Base-by-base conservation (phyloP, 2,888 invertebrate genomes). In the Mimas tiliae region DNA sequence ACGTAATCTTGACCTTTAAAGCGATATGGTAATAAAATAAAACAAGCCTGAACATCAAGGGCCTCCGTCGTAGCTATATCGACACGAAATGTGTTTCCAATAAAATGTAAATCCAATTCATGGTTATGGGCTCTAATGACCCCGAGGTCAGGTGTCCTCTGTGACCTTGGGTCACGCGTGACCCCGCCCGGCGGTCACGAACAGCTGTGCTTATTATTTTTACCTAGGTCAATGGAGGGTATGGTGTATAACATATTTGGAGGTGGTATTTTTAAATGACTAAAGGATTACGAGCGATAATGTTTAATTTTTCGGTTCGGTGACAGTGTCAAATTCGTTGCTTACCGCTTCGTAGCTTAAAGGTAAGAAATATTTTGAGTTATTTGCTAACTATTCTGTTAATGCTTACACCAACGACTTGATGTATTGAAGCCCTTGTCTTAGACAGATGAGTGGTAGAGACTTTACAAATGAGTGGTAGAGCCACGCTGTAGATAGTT, bases 201-300 rank as follows among this genome's bases (percentile, higher is more conserved):
- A 65, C 66, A 69, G 67, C 65, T 70, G 55, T 67, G 69, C 71
- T 72, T 72, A 72, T 70, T 73, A 73, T 73, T 72, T 73, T 73
- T 69, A 72, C 70, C 50, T 45, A 66, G 68, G 67, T 68, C 69
- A 70, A 64, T 68, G 65, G 65, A 50, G 16, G 7, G 55, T 27
- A 27, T 52, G 16, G 48, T 33, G 1, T 16, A 11, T n/a, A 53
- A 7, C n/a, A 2, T 48, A 9, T 55, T 55, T 48, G 55, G 65
- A 65, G 19, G 38, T 48, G 65, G 48, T 48, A 50, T 27, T 58
- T 58, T 48, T 58, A 47, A 27, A 27, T 4, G 1, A 6, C 2
- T n/a, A 7, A 7, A 45, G 12, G 7, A 38, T 45, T 45, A 11
- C 14, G 11, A 45, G 1, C 45, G 11, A 45, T 45, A 12, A 45